A percentile compares a stretch with the other conserved stretches of the same genome.
phyloP scores from a whole-genome alignment of 2,797 vertebrate genomes.

The Gambusia yucatana region DNA sequence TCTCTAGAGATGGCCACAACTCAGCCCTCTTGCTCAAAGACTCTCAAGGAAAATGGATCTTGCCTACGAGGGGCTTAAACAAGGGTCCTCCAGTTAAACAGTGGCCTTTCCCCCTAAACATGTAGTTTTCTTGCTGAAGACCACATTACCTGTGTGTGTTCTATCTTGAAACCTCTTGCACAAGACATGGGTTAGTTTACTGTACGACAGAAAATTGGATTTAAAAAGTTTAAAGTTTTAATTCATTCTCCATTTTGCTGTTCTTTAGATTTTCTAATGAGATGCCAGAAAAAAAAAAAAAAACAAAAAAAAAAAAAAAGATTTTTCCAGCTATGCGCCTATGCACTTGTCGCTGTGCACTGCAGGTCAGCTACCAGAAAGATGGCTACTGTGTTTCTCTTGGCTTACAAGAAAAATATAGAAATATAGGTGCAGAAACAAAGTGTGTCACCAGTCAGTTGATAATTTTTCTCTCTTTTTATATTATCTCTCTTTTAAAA shows the following conservation, averaged over 20 bases:
- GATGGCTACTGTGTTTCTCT: not conserved
- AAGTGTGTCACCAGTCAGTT: not conserved
- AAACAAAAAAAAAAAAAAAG: not conserved
- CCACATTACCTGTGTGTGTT: slow-evolving; percentile 19
- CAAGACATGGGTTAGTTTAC: not conserved
- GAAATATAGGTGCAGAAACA: not conserved
- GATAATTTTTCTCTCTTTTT: not conserved
- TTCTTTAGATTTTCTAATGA: not conserved
- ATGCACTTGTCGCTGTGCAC: not conserved
- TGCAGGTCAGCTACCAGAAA: not conserved
- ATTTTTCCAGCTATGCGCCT: not conserved
- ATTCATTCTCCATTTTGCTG: not conserved
- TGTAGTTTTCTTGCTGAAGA: slow-evolving; percentile 16
- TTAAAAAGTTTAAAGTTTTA: not conserved
- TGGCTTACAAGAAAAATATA: not conserved
- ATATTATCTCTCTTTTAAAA: no score
- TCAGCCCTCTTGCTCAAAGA: slow-evolving; percentile 32
- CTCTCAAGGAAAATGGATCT: slow-evolving; percentile 49
- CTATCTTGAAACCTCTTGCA: not conserved
- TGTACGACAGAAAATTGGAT: not conserved
- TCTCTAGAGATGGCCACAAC: slow-evolving; percentile 23
- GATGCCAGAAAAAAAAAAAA: not conserved
- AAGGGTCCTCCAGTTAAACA: slow-evolving; percentile 44
- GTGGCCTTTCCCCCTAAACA: slow-evolving; percentile 23
- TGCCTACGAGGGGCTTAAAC: slow-evolving; percentile 50